Conservation (phyloP, 2,113 vertebrate species). For the Isurus oxyrinchus region DNA sequence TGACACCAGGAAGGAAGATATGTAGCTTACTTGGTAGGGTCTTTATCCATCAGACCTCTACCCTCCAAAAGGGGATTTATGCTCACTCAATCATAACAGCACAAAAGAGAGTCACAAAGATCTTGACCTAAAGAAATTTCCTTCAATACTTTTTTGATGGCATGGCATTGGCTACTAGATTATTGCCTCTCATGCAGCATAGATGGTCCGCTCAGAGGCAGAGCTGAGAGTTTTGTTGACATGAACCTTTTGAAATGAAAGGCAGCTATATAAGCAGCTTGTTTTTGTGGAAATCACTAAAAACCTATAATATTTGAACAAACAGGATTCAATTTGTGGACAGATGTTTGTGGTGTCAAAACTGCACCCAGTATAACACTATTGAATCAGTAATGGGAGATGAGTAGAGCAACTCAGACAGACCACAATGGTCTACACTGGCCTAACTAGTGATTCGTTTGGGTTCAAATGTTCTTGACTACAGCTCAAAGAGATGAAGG, state of each 20-base stretch:
- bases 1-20: not conserved
- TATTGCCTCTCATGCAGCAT: not conserved
- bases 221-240: not conserved
- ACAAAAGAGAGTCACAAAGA: slow-evolving; percentile 47
- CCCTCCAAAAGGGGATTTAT: not conserved
- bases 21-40: not conserved
- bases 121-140: slow-evolving; percentile 59
- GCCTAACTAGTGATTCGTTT: not conserved
- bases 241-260: not conserved
- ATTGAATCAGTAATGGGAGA: not conserved
- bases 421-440: not conserved
- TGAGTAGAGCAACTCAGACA: not conserved
- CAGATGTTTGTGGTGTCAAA: not conserved
- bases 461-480: not conserved
- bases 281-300: not conserved
- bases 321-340: not conserved
- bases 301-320: not conserved
- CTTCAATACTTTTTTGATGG: not conserved
- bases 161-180: not conserved
- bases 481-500: not conserved
- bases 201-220: not conserved
- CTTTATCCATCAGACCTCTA: not conserved
- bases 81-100: not conserved
- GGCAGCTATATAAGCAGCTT: not conserved
- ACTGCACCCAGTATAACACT: not conserved